Evolutionary conservation across 2,113 vertebrate genomes (phyloP), one percentile per base, ranked within the genome.

Genomic region (Calonectris borealis): DNA sequence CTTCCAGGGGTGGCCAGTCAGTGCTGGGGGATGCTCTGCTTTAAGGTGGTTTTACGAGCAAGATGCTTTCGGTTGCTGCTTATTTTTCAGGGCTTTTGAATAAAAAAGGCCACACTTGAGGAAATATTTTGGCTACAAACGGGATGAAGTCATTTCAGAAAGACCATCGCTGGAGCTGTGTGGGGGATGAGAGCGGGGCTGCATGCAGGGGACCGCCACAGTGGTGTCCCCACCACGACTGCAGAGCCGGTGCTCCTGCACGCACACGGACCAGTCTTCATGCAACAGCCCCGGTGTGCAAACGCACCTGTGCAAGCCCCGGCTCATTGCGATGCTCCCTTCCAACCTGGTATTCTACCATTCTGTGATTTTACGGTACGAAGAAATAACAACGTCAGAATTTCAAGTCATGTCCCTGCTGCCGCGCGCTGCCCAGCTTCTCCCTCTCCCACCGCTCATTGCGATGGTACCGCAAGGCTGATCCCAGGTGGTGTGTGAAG

Each of bases 141-240:
- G n/a, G 31, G 17, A 27, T 0, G 5, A 34, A 58, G 20, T 24
- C 6, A 1, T 38, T 65, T 80, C 52, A 38, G 52, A 58, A 17
- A 73, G 51, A 34, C 19, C 21, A 32, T n/a, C 0, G 6, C 46
- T 61, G 48, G 25, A 31, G 31, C 51, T 32, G 36, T 1, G 18
- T 5, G 15, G 20, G 26, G 42, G 16, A 14, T 24, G 13, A 13
- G 44, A 70, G 44, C 10, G 3, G n/a, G 29, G 13, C 10, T 49
- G 6, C 10, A 22, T 1, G 2, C 1, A 7, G 26, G 52, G 42
- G 9, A 18, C 6, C 7, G 29, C 24, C 0, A 2, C 1, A 2
- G 9, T 13, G 44, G 8, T 7, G 48, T 22, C 55, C 46, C 32
- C 22, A 46, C 9, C 1, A 1, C 0, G 9, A 31, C 27, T 27